Percentiles rank a stretch among this genome's conserved stretches.
phyloP scores from a whole-genome alignment of 2,113 vertebrate genomes.

The Arothron firmamentum region DNA sequence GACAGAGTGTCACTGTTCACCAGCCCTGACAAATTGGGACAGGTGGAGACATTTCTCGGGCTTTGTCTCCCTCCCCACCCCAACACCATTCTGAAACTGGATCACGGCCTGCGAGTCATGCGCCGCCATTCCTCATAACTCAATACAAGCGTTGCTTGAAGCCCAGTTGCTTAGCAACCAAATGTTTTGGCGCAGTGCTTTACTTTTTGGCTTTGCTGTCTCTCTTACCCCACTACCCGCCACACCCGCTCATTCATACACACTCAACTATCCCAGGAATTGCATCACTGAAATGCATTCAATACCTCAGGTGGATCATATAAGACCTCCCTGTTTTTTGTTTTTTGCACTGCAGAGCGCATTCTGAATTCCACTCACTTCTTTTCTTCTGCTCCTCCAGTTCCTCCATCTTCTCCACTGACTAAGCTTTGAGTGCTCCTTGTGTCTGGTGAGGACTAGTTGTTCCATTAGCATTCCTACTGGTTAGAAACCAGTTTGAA shows the following conservation, averaged over 20 bases:
- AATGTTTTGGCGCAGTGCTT: constrained; percentile 72
- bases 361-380: constrained; percentile 11
- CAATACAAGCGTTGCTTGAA: constrained; percentile 51
- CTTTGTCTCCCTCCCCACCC: constrained; percentile 26
- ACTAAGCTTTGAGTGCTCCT: not conserved
- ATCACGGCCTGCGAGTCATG: constrained; percentile 68
- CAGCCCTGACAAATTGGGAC: constrained; percentile 70
- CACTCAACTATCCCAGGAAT: constrained; percentile 23
- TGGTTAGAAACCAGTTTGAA: too few relatives aligned
- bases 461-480: too few relatives aligned
- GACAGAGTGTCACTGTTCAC: constrained; percentile 42
- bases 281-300: constrained; percentile 61
- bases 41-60: constrained; percentile 69
- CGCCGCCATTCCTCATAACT: constrained; percentile 62
- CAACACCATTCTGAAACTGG: constrained; percentile 62
- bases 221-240: constrained; percentile 3
- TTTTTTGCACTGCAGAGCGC: constrained; percentile 10
- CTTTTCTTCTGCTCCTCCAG: not conserved
- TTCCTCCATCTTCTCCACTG: not conserved
- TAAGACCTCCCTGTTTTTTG: constrained; percentile 17
- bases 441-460: too few relatives aligned
- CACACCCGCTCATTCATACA: constrained; percentile 9
- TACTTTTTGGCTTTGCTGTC: constrained; percentile 50
- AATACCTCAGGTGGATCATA: constrained; percentile 48
- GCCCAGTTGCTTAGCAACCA: constrained; percentile 69